Conservation (phyloP, 2,113 vertebrate species). For the Oreocharis arfaki region DNA sequence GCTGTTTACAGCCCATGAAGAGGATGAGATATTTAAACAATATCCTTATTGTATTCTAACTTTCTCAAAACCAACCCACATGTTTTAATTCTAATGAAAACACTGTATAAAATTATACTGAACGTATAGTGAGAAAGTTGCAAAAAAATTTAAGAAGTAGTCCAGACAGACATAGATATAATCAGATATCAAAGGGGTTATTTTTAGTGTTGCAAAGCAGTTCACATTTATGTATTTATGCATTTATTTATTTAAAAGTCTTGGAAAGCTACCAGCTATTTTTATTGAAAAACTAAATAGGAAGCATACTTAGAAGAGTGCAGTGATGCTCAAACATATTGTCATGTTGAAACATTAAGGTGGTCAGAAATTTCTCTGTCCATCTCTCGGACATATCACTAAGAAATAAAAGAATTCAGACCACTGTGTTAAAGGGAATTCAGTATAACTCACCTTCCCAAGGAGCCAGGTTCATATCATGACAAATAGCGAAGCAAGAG, state of each 20-base stretch:
- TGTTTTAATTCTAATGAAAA: background rate
- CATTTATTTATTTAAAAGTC: background rate
- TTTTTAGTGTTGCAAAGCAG: constrained; percentile 18
- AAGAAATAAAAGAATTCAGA: background rate
- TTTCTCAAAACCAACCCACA: background rate
- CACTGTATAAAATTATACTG: background rate
- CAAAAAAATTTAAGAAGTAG: background rate
- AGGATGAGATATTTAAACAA: background rate
- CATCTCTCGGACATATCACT: background rate
- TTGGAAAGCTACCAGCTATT: background rate
- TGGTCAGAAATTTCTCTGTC: background rate
- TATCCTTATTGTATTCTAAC: background rate
- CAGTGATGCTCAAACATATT: background rate
- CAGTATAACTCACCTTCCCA: background rate
- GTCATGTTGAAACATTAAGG: background rate
- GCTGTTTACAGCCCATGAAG: background rate
- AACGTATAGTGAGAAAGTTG: background rate
- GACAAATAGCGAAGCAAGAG: background rate
- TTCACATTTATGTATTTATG: background rate
- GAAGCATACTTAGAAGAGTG: background rate
- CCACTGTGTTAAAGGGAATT: background rate
- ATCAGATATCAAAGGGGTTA: background rate
- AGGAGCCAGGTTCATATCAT: background rate
- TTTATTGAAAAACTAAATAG: background rate
- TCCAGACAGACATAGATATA: background rate